Conservation (phyloP, 92 coral and sea anemone genomes). For the Galaxea fascicularis region DNA sequence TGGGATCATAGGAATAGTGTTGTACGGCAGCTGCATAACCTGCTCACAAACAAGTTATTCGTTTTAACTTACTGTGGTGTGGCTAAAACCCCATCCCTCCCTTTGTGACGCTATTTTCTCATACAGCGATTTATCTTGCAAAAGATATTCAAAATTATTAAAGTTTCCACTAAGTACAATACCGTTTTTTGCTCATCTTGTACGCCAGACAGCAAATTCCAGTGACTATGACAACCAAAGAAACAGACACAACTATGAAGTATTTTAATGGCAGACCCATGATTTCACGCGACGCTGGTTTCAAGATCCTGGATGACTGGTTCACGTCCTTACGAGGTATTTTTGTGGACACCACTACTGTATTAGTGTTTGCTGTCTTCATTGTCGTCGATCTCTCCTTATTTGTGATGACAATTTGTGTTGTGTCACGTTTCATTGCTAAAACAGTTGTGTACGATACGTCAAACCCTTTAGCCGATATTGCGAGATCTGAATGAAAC, state of each 20-base stretch:
- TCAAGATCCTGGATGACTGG: conserved; percentile 5
- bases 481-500: conserved; percentile 57
- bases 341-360: neutral
- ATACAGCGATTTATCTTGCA: no score
- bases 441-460: conserved; percentile 32
- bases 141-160: neutral
- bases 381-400: neutral
- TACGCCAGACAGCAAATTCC: neutral
- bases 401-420: neutral
- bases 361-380: neutral
- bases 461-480: conserved; percentile 54
- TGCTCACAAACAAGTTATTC: no score
- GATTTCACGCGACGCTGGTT: neutral
- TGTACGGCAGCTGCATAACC: no score
- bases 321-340: neutral
- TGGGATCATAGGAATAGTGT: no score
- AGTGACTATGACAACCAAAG: conserved; percentile 6
- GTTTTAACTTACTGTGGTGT: no score
- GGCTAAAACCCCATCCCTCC: no score
- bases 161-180: neutral
- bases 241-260: conserved; percentile 6
- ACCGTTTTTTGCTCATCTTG: conserved; percentile 31
- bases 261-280: conserved; percentile 31
- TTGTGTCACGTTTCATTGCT: neutral
- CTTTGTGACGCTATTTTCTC: no score